phyloP scores from a whole-genome alignment of 2,888 invertebrate genomes.

The Itoplectis maculator region DNA sequence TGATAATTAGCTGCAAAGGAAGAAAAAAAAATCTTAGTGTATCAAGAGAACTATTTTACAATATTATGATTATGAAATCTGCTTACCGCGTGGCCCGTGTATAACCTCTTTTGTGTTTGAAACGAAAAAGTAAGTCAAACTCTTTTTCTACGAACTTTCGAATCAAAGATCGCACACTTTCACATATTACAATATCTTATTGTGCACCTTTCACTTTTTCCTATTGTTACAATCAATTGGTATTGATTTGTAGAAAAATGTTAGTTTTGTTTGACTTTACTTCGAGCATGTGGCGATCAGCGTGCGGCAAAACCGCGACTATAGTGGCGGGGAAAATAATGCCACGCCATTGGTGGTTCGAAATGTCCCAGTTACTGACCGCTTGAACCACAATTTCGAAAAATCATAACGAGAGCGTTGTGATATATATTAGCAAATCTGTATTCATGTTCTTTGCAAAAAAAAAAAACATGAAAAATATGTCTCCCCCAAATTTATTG shows the following conservation, averaged over 20 bases:
- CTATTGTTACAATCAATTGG: background rate
- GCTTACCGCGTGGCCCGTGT: constrained; percentile 28
- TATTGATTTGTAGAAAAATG: background rate
- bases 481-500: too few relatives aligned
- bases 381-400: too few relatives aligned
- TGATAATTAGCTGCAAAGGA: too few relatives aligned
- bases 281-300: constrained; percentile 19
- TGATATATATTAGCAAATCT: too few relatives aligned
- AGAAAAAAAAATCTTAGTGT: too few relatives aligned
- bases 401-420: background rate
- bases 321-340: constrained; percentile 16
- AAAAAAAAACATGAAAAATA: too few relatives aligned
- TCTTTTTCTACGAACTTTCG: background rate
- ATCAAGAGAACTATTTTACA: background rate
- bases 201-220: background rate
- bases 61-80: background rate
- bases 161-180: background rate
- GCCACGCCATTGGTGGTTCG: too few relatives aligned
- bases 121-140: background rate
- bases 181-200: constrained; percentile 8
- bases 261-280: constrained; percentile 41
- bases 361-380: background rate
- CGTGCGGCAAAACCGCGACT: background rate
- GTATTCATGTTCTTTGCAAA: background rate
- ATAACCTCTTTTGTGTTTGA: constrained; percentile 58